Evolutionary conservation across 2,888 invertebrate species (phyloP), one percentile per base, ranked within the genome.

Genomic region (Apotomis capreana): DNA sequence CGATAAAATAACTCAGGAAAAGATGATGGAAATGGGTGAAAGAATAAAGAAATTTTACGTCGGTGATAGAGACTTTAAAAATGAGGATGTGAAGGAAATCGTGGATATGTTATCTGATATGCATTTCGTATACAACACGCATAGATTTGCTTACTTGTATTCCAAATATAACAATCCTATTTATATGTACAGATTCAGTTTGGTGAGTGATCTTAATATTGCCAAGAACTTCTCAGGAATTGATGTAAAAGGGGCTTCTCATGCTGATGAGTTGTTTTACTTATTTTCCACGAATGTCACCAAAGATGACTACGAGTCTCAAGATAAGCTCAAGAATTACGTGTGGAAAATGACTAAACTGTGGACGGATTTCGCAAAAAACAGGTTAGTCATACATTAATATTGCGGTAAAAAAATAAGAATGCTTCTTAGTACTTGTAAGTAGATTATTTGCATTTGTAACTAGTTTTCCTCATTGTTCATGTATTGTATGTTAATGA

Each of bases 321-420:
- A 82, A 5, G 80, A 84, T 5, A 74, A 81, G 0, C 71, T 80
- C 5, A 85, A 84, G 63, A 81, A 81, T 52, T 82, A 87, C 77
- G 80, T 82, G 0, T 78, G 81, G 60, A 78, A 81, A 44, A 73
- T 90, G 54, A 88, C 89, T 0, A 89, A 84, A 75, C 58, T 92
- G 68, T 90, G 91, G 90, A 83, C 90, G 0, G 88, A 91, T 74
- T 92, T 93, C 75, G 91, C 91, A 13, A 92, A 88, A 80, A 84
- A 84, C 69, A 84, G 85, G 92, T 92, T 77, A 81, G 79, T 75
- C 9, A 52, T 40, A 36, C 69, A 68, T 26, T 26, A 26, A 26
- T 26, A 26, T 26, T 26, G 26, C 26, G 26, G 26, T 26, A 26
- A 26, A 26, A 26, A 26, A 26, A 26, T 26, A 26, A 26, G 26